Percentiles rank a stretch among this genome's conserved stretches.
phyloP scores from a whole-genome alignment of 2,113 vertebrate genomes.

The Melanostigma gelatinosum region DNA sequence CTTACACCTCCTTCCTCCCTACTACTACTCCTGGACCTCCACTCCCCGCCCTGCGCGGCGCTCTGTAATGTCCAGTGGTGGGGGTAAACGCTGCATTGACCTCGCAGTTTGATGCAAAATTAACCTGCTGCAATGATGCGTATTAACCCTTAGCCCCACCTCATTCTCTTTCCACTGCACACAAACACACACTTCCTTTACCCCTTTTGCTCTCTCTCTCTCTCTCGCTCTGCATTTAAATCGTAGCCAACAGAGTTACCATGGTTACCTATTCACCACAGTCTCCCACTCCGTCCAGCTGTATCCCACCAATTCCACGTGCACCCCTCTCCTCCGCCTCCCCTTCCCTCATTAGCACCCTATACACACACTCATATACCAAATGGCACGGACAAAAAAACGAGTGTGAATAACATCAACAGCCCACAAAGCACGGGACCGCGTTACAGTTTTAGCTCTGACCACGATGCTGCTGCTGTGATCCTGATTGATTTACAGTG shows the following conservation, averaged over 20 bases:
- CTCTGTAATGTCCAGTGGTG: slow-evolving; percentile 39
- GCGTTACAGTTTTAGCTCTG: background rate
- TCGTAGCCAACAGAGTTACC: slow-evolving; percentile 81
- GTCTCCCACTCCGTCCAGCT: slow-evolving; percentile 75
- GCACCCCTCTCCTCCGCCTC: slow-evolving; percentile 42
- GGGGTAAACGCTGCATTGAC: slow-evolving; percentile 68
- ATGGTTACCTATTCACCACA: slow-evolving; percentile 85
- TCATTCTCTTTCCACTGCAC: slow-evolving; percentile 36
- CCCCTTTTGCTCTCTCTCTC: slow-evolving; percentile 49
- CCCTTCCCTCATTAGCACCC: slow-evolving; percentile 71
- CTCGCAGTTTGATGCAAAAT: slow-evolving; percentile 76
- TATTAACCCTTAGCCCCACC: slow-evolving; percentile 76
- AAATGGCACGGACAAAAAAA: slow-evolving; percentile 38
- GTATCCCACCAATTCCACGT: slow-evolving; percentile 73
- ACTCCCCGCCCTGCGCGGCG: background rate
- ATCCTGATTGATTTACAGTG: background rate
- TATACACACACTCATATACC: slow-evolving; percentile 61
- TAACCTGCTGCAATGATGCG: slow-evolving; percentile 75
- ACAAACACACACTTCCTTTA: slow-evolving; percentile 61
- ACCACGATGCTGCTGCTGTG: background rate
- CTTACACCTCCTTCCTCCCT: slow-evolving; percentile 4
- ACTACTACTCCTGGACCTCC: slow-evolving; percentile 33
- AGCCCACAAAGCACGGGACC: background rate
- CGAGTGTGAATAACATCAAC: slow-evolving; percentile 37
- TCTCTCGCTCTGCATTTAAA: slow-evolving; percentile 75